Conservation (phyloP, 2,113 vertebrate genomes). For the Theristicus caerulescens region DNA sequence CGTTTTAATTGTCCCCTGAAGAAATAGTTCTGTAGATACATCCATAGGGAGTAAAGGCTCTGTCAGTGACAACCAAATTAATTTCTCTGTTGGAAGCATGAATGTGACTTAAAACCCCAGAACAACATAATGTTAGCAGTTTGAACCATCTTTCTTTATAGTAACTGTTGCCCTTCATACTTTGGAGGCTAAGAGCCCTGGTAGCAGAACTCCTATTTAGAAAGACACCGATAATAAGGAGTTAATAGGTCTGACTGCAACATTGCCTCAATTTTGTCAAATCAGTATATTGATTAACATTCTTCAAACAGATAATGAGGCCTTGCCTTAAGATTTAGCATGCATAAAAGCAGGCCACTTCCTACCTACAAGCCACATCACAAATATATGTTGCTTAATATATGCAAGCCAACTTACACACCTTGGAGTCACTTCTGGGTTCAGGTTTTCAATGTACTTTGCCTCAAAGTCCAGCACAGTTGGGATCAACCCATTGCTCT, state of each 20-base stretch:
- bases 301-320: background rate
- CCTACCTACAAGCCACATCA: background rate
- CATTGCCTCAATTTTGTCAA: background rate
- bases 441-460: background rate
- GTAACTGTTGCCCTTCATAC: background rate
- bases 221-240: background rate
- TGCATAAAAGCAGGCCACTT: background rate
- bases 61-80: conserved; percentile 45
- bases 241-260: background rate
- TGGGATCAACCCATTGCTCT: background rate
- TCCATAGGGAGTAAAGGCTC: conserved; percentile 15
- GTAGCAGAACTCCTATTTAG: background rate
- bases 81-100: conserved; percentile 22
- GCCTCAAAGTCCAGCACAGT: background rate
- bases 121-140: background rate
- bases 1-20: conserved; percentile 45
- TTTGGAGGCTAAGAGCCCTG: background rate
- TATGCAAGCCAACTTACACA: background rate
- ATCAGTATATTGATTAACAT: background rate
- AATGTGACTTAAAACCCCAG: background rate
- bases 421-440: background rate
- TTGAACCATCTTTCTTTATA: background rate
- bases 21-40: conserved; percentile 12
- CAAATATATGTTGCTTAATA: background rate
- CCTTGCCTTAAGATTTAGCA: background rate